Base-by-base conservation (phyloP, 2,888 invertebrate genomes). In the Metacarcinus magister region DNA sequence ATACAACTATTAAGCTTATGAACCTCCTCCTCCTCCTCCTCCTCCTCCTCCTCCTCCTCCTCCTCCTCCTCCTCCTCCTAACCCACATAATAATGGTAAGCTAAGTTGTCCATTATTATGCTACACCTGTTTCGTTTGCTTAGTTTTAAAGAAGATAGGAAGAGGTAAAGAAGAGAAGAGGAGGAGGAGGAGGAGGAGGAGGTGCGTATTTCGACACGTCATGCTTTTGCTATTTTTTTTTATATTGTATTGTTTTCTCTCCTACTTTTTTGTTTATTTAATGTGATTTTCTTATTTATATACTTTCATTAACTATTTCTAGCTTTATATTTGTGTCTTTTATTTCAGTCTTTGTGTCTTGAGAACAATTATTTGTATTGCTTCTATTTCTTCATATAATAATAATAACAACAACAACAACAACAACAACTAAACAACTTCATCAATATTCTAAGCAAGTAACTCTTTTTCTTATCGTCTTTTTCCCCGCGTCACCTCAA, bases 21-120 rank as follows among this genome's bases (percentile, higher is more conserved):
- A 39, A 39, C 23, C 67, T 67, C 82, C 28, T 48, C 48, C 44
- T 91, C 91, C 23, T 32, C 28, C 44, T 91, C 82, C 13, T 82
- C 82, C 82, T 32, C 28, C 32, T 82, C 28, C 28, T 82, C 82
- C 82, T 32, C 82, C 82, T 82, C 32, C 32, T 32, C 82, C 82
- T 82, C 32, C 44, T 91, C 91, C 28, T 48, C 48, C 91, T 91
- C 91, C 10, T 32, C 48, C 43, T 46, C 46, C 44, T 13, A 67
- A 67, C n/a, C 67, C 67, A n/a, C 67, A 23, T 67, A 67, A n/a
- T 67, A 67, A 67, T 67, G n/a, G 67, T n/a, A n/a, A n/a, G n/a
- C 82, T 82, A 32, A 82, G 32, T 32, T 82, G 28, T 28, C 32
- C 32, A 28, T 93, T 60, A 5, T 67, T 93, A 46, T 48, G 48